A percentile compares a stretch with the other conserved stretches of the same genome.
Conservation (phyloP, 2,888 invertebrate species). For the Amphiduros pacificus region DNA sequence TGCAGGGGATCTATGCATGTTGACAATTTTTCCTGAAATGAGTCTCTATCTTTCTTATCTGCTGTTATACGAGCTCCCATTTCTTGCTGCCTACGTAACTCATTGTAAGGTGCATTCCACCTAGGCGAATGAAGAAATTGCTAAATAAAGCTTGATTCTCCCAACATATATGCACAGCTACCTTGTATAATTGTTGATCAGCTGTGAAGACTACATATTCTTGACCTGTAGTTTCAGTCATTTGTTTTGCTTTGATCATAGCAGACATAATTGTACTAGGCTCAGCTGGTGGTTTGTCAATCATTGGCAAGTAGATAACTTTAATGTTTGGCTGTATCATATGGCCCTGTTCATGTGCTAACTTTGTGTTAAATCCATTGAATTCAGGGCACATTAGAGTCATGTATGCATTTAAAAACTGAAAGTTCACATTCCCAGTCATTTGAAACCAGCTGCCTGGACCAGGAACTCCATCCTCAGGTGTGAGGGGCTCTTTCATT, state of each 20-base stretch:
- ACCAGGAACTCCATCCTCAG: no score
- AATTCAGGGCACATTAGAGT: no score
- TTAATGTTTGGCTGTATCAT: no score
- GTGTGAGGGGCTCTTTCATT: no score
- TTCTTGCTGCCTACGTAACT: no score
- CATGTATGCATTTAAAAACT: no score
- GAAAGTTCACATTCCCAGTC: no score
- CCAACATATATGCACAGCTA: not conserved
- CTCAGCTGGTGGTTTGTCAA: conserved; percentile 10
- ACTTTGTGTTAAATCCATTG: no score
- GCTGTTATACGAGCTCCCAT: conserved; percentile 2
- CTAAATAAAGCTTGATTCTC: not conserved
- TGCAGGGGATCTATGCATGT: conserved; percentile 20
- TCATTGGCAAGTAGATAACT: conserved; percentile 14
- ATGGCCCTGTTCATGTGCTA: no score
- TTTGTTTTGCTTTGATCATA: conserved; percentile 5
- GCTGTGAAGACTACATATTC: conserved; percentile 9
- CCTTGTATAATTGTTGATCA: not conserved
- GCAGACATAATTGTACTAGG: conserved; percentile 15
- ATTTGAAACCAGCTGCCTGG: no score
- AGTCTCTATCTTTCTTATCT: not conserved
- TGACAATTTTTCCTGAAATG: not conserved
- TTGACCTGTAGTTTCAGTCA: conserved; percentile 16
- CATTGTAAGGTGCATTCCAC: no score
- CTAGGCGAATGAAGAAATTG: no score